Percentiles rank a stretch among this genome's conserved stretches.
phyloP scores from a whole-genome alignment of 2,888 invertebrate species.

The Julus scandinavius region DNA sequence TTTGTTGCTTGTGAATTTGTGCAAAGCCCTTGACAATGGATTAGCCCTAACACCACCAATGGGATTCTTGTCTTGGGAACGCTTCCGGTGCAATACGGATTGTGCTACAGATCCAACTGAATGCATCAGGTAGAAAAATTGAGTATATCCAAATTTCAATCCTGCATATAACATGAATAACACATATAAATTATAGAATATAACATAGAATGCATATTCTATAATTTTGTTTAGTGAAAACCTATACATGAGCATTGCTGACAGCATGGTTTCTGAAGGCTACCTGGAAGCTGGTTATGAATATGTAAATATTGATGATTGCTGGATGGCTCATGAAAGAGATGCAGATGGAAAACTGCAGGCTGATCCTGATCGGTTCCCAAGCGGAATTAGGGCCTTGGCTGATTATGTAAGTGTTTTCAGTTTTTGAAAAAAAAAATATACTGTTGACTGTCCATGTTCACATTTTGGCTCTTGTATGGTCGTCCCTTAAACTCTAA shows the following conservation, averaged over 20 bases:
- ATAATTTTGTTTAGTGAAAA: slow-evolving; percentile 63
- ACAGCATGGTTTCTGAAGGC: slow-evolving; percentile 65
- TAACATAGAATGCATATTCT: neutral
- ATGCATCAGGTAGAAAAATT: slow-evolving; percentile 80
- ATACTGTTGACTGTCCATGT: no score
- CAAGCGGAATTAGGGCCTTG: slow-evolving; percentile 67
- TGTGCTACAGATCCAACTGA: slow-evolving; percentile 88
- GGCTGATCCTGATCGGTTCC: slow-evolving; percentile 67
- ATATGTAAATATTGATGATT: slow-evolving; percentile 66
- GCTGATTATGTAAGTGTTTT: slow-evolving; percentile 66
- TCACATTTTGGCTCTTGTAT: no score
- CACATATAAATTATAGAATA: no score
- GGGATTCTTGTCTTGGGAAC: slow-evolving; percentile 86
- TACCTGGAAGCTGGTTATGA: slow-evolving; percentile 67
- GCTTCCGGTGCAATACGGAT: slow-evolving; percentile 87
- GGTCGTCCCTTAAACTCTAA: no score
- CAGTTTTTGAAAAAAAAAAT: neutral
- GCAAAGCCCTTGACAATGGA: slow-evolving; percentile 79
- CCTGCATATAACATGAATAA: neutral
- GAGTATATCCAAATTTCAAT: neutral
- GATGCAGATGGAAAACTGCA: slow-evolving; percentile 64
- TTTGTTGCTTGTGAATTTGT: neutral
- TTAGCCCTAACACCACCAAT: slow-evolving; percentile 85
- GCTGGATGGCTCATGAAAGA: slow-evolving; percentile 66
- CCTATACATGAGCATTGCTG: slow-evolving; percentile 66